Evolutionary conservation across 2,888 invertebrate genomes (phyloP).

Genomic region (Atherix ibis): DNA sequence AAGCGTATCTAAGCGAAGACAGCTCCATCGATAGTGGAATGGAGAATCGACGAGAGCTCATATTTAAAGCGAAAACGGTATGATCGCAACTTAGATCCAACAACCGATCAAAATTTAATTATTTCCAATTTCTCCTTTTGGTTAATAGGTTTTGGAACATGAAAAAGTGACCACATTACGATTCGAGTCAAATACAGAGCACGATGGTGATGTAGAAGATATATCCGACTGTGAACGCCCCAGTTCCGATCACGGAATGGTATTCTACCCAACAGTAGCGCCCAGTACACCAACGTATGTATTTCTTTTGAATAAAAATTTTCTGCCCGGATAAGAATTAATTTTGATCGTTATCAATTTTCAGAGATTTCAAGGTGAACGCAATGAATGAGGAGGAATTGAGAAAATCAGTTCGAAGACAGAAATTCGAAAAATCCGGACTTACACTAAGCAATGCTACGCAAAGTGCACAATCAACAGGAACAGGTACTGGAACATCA

Average conservation of each 20-base stretch:
- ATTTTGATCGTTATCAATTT: background rate
- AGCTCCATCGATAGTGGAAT: constrained; percentile 70
- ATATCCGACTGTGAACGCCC: constrained; percentile 69
- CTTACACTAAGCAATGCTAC: constrained; percentile 32
- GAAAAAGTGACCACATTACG: constrained; percentile 14
- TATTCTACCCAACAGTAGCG: constrained; percentile 49
- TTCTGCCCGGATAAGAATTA: too few species aligned
- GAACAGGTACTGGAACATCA: constrained; percentile 48
- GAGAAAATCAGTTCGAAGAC: constrained; percentile 54
- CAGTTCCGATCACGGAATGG: constrained; percentile 54
- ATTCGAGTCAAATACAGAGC: constrained; percentile 57
- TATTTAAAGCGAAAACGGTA: constrained; percentile 7
- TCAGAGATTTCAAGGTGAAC: constrained; percentile 69
- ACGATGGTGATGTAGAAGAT: constrained; percentile 74
- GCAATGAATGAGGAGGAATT: constrained; percentile 77
- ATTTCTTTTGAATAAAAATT: constrained; percentile 3
- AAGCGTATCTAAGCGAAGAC: constrained; percentile 49
- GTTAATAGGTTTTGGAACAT: constrained; percentile 8
- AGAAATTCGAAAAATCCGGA: constrained; percentile 43
- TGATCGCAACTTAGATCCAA: too few species aligned
- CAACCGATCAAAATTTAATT: background rate
- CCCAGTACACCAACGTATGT: constrained; percentile 33
- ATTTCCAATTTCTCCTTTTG: constrained; percentile 1
- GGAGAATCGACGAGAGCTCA: constrained; percentile 18
- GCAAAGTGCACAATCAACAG: constrained; percentile 35